Evolutionary conservation across 2,113 vertebrate species (phyloP).

Genomic region (Colossoma macropomum): DNA sequence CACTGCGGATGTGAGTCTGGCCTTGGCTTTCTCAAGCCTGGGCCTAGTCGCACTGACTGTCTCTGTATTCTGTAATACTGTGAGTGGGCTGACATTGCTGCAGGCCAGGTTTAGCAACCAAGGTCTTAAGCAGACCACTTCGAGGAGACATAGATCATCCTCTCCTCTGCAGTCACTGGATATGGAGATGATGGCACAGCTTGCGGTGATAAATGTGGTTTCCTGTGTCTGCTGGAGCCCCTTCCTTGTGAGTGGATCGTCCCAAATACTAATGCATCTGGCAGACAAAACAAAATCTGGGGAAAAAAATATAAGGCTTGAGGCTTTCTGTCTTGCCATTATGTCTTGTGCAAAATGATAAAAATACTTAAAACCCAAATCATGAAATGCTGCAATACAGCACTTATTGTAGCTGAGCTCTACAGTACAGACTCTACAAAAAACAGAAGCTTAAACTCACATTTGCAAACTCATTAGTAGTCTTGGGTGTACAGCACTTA

Average conservation of each 20-base stretch:
- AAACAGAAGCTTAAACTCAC: too few relatives aligned
- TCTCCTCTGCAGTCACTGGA: constrained; percentile 73
- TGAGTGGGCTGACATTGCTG: constrained; percentile 79
- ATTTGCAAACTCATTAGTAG: too few relatives aligned
- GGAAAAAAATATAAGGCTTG: not conserved
- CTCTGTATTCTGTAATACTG: constrained; percentile 81
- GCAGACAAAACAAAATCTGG: not conserved
- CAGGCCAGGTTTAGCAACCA: constrained; percentile 68
- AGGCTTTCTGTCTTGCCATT: not conserved
- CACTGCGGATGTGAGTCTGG: constrained; percentile 69
- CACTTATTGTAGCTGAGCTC: not conserved
- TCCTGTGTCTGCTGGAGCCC: constrained; percentile 88
- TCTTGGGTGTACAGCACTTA: too few relatives aligned
- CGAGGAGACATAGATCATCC: constrained; percentile 41
- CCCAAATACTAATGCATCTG: not conserved
- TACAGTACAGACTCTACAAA: too few relatives aligned
- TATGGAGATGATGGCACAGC: constrained; percentile 85
- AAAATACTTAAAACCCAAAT: not conserved
- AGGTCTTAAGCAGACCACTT: not conserved
- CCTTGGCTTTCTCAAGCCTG: constrained; percentile 79
- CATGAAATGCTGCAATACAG: not conserved
- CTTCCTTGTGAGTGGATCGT: constrained; percentile 80
- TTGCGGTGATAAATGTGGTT: constrained; percentile 82
- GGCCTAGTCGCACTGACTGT: constrained; percentile 78
- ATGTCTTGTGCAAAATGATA: not conserved